Evolutionary conservation across 2,113 vertebrate genomes (phyloP), one percentile per base, ranked within the genome.

Genomic region (Calyptommatus sinebrachiatus): DNA sequence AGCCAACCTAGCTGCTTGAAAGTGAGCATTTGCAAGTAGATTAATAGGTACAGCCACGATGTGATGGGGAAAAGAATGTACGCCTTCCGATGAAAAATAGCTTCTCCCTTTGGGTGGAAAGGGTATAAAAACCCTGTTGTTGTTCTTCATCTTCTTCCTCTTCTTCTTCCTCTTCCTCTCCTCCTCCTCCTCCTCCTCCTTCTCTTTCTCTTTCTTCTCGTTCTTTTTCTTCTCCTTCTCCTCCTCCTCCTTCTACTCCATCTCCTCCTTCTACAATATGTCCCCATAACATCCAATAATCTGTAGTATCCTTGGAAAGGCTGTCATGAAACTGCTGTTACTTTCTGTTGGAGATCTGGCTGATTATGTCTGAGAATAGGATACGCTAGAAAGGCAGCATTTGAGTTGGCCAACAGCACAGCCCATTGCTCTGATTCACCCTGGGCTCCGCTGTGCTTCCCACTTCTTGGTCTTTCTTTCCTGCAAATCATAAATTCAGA

Each of bases 361-460:
- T 5, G 7, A 57, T 85, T 71, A 0, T 86, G 85, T 79, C 73
- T 78, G 76, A 83, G 82, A 91, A 89, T 16, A 74, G 71, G 83
- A 82, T 88, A 88, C 85, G 81, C 85, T 66, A 85, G 85, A 70
- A 31, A 73, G 53, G 35, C 61, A 53, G 22, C 41, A 21, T 65
- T 21, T 73, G 11, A 1, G 28, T 53, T 73, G 91, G 89, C 86
- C 88, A 76, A 57, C 46, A 0, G 2, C 1, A 1, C 65, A 77
- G 67, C 75, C 76, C 75, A 63, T 0, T 78, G 80, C 75, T 90
- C 77, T 68, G 88, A 80, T 88, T 92, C 89, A 91, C 77, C 66
- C 8, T 85, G 87, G 88, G 90, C 86, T 87, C 28, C 85, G 70
- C 29, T 60, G 1, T 73, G 84, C 63, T 66, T 71, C 66, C 74